phyloP scores from a whole-genome alignment of 2,113 vertebrate species.

The Pedionomus torquatus region DNA sequence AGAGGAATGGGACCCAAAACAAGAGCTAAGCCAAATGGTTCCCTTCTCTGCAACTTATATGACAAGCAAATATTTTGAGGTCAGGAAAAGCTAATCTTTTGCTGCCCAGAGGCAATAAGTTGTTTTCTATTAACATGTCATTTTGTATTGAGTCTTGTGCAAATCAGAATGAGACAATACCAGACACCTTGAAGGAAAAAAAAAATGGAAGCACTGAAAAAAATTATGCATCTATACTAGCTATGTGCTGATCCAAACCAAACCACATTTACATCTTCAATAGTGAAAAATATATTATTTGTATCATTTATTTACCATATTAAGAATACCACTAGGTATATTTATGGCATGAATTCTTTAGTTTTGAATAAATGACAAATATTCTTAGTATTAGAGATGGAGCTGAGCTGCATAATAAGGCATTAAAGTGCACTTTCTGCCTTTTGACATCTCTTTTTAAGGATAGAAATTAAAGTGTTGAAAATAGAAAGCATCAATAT shows the following conservation, averaged over 20 bases:
- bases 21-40: neutral
- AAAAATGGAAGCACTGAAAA: neutral
- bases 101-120: neutral
- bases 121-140: neutral
- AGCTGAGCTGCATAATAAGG: conserved; percentile 22
- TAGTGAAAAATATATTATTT: neutral
- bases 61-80: neutral
- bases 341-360: neutral
- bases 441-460: conserved; percentile 13
- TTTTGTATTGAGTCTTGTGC: neutral
- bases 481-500: conserved; percentile 29
- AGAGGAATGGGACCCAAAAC: accelerated
- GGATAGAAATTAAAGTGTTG: conserved; percentile 1
- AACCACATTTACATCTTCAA: neutral
- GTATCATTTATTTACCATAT: neutral
- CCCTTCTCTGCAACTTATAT: neutral
- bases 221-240: neutral
- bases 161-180: neutral
- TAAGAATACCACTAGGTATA: neutral
- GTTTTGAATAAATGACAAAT: conserved; percentile 23
- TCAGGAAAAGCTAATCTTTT: neutral
- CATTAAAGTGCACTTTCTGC: conserved; percentile 13
- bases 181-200: neutral
- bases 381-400: neutral
- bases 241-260: neutral